phyloP scores from a whole-genome alignment of 2,888 invertebrate species.

The Harpalus rubripes region DNA sequence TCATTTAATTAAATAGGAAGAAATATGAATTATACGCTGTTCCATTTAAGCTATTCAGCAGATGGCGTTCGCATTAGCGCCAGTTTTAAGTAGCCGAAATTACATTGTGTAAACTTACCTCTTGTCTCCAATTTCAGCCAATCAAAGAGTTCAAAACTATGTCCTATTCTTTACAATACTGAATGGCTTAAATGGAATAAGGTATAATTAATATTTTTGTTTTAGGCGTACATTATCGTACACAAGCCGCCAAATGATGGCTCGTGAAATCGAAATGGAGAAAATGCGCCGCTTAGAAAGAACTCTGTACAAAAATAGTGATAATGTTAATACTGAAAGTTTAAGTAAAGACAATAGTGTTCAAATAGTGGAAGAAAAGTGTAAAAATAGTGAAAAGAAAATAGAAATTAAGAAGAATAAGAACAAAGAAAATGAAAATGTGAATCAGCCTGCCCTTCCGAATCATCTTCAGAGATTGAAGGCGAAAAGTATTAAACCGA shows the following conservation, averaged over 20 bases:
- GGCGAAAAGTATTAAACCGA: conserved; percentile 79
- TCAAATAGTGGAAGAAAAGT: conserved; percentile 58
- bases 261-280: conserved; percentile 90
- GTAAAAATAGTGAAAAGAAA: not conserved
- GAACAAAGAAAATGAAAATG: not conserved
- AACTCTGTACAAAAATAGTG: conserved; percentile 68
- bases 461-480: conserved; percentile 86
- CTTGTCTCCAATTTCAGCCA: no score
- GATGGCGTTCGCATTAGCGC: no score
- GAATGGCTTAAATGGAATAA: no score
- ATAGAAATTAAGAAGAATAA: conserved; percentile 26
- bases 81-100: no score
- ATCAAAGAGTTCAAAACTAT: no score
- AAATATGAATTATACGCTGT: no score
- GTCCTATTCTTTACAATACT: no score
- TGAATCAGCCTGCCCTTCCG: conserved; percentile 77
- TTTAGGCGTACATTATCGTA: conserved; percentile 80
- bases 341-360: conserved; percentile 25
- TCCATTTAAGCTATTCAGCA: no score
- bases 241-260: conserved; percentile 88
- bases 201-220: not conserved
- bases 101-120: no score
- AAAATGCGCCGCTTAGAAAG: conserved; percentile 81
- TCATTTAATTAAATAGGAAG: no score
- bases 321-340: conserved; percentile 22